A percentile compares a stretch with the other conserved stretches of the same genome.
phyloP scores from a whole-genome alignment of 2,797 vertebrate species.

The Acridotheres tristis region DNA sequence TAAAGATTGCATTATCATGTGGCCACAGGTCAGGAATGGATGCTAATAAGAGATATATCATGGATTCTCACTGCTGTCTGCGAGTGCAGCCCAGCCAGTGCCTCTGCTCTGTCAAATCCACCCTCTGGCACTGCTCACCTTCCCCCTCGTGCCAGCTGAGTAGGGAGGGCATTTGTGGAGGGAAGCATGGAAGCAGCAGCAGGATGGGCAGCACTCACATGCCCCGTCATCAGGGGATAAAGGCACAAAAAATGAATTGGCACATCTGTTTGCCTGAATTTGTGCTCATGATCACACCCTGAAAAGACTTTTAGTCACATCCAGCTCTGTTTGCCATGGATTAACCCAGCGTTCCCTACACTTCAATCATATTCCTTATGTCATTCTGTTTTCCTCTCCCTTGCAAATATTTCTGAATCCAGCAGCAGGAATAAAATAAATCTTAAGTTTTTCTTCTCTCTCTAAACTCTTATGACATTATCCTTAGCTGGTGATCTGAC shows the following conservation, averaged over 20 bases:
- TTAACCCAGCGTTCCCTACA: not conserved
- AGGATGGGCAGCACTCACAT: not conserved
- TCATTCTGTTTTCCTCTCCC: not conserved
- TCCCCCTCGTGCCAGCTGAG: accelerated
- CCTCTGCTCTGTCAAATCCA: not conserved
- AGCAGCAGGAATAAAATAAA: not conserved
- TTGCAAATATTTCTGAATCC: not conserved
- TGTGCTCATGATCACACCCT: not conserved
- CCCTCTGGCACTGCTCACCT: not conserved
- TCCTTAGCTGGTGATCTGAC: not conserved
- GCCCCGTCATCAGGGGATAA: not conserved
- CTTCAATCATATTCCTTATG: not conserved
- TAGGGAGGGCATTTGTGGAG: accelerated
- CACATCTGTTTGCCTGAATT: not conserved
- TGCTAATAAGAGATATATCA: not conserved
- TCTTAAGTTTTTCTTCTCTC: not conserved
- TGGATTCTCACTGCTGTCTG: accelerated
- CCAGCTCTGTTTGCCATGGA: not conserved
- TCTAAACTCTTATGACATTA: not conserved
- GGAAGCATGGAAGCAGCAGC: not conserved
- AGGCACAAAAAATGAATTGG: not conserved
- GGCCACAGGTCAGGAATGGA: not conserved
- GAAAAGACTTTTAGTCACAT: not conserved
- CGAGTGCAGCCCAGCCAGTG: not conserved
- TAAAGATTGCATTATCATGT: not conserved